Base-by-base conservation (phyloP, 1,140 invertebrate genomes). In the Meloidogyne exigua region DNA sequence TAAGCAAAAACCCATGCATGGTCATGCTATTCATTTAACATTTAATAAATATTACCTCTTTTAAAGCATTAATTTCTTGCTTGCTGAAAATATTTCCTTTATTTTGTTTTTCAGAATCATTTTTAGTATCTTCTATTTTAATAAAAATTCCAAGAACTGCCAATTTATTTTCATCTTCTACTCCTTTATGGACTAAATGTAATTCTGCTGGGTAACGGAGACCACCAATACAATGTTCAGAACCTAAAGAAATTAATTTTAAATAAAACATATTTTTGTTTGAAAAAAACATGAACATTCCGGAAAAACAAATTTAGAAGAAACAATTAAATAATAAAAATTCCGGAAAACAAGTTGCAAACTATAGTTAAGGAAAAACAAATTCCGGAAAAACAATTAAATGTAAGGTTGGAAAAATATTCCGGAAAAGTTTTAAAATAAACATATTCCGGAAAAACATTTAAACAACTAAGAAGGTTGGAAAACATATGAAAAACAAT, bases 101-200 rank as follows among this genome's bases (percentile, higher is more conserved):
- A 63, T 36, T 80, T 75, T n/a, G 79, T 69, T 18, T 73, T 73
- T 15, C 49, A n/a, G 15, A n/a, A 57, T 64, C 57, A 26, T 25
- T 23, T 7, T 32, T 32, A 57, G 25, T 21, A 63, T 79, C 72
- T 49, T 76, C 84, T 15, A 84, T 23, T 70, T 84, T 70, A 12
- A 86, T 77, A 39, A 86, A 86, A 72, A 86, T 78, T 11, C 80
- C 84, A 12, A 86, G 36, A 13, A 86, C 84, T 23, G 84, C 84
- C 12, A 86, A 73, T 68, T 86, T 85, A 28, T 49, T 68, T 65
- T 73, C 36, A 73, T 81, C 80, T 64, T 85, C 67, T 71, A 84
- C 74, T 73, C 76, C 77, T 63, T 79, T 79, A 44, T 84, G 83
- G 26, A 84, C 84, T 12, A 86, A 78, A 77, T 86, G 84, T 12